Base-by-base conservation (phyloP, 1,140 invertebrate species). In the Drosophila guanche region DNA sequence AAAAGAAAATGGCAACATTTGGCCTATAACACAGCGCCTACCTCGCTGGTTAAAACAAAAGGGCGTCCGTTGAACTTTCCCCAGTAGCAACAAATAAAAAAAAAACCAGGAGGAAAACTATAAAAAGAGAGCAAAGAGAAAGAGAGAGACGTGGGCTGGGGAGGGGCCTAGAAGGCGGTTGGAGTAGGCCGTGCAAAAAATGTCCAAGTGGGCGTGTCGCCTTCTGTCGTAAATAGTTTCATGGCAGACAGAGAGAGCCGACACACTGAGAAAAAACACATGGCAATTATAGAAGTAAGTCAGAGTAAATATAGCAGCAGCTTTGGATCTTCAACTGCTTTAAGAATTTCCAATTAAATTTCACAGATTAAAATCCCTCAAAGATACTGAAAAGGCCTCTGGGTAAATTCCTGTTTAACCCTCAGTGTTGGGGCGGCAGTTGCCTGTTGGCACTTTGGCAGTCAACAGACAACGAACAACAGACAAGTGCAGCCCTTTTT, bases 1-100 rank as follows among this genome's bases (percentile, higher is more conserved):
- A 66, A 86, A 79, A 65, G 70, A 74, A 75, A 75, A 75, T 59
- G 75, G 80, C 81, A 76, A 80, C 72, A 71, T 84, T 84, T 86
- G 76, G 73, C 65, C 73, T 76, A 66, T 69, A 74, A 55, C 70
- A 58, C 56, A 54, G 51, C 27, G 43, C 3, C 14, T 27, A 37
- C 27, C 7, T 14, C 55, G 27, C 29, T n/a, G 20, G n/a, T 20
- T 16, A 76, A 88, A 88, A 88, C 69, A 79, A 79, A 76, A 48
- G 70, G 70, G 71, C 84, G 83, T 72, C 51, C 83, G 83, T 76
- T 88, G 83, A 88, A 88, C 78, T 83, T 76, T 56, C 27, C 7
- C 33, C 41, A 60, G 23, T 22, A 16, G 7, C 23, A 43, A n/a
- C 47, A 48, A 5, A 37, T 23, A 20, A 23, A 53, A 16, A 16